Percentiles rank a stretch among this genome's conserved stretches.
These are phyloP conservation scores for Hydriomena furcata DNA, from an alignment of 2,888 invertebrate genomes.

Conservation along the genomic window DNA sequence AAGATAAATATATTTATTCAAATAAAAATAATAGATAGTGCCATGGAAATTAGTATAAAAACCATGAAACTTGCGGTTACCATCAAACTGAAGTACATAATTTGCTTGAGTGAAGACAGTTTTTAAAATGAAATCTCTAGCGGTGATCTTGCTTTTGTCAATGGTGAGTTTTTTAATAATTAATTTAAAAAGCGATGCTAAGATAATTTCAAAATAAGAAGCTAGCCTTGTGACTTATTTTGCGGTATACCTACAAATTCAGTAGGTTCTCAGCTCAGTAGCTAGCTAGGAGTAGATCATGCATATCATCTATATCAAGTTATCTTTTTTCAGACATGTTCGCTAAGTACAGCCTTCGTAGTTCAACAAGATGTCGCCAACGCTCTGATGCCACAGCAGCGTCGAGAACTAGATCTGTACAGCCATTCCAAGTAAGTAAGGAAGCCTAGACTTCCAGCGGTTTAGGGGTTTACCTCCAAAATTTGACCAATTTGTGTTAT, in stretches of 20 bases:
- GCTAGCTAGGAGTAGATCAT: no score
- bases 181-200: no score
- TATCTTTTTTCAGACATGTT: conserved; percentile 23
- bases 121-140: conserved; percentile 50
- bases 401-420: conserved; percentile 44
- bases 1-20: conserved; percentile 54
- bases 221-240: no score
- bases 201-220: no score
- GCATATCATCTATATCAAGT: no score
- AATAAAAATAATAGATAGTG: conserved; percentile 41
- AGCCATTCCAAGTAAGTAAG: conserved; percentile 46
- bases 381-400: conserved; percentile 42
- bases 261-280: no score
- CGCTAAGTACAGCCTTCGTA: conserved; percentile 35
- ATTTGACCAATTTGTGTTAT: no score
- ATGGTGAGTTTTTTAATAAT: conserved; percentile 43
- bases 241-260: no score
- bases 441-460: no score
- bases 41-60: conserved; percentile 59
- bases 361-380: conserved; percentile 39
- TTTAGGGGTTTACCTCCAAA: no score
- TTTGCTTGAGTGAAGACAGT: background rate
- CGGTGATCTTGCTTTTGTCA: conserved; percentile 45
- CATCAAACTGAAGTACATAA: conserved; percentile 28
- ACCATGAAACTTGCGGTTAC: conserved; percentile 39